phyloP scores from a whole-genome alignment of 1,140 invertebrate species.

The Spodoptera frugiperda region DNA sequence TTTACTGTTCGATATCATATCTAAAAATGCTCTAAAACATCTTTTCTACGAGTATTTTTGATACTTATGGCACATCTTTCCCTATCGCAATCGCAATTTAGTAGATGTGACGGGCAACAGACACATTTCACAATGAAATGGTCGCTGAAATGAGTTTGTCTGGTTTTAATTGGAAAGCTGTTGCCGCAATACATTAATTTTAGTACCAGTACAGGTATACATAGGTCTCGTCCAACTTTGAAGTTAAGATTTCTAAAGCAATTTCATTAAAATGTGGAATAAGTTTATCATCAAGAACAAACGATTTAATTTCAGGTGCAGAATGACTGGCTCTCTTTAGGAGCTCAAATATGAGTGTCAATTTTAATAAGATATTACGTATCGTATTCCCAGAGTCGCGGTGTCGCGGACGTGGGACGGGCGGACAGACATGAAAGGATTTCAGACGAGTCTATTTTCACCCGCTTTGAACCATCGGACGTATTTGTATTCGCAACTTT shows the following conservation, averaged over 20 bases:
- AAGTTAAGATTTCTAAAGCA: conserved; percentile 10
- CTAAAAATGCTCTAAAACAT: not conserved
- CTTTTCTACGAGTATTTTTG: not conserved
- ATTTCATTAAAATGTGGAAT: conserved; percentile 6
- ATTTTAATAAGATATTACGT: conserved; percentile 47
- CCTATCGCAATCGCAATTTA: conserved; percentile 17
- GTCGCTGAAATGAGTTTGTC: conserved; percentile 31
- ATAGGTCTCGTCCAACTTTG: not conserved
- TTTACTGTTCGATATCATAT: not conserved
- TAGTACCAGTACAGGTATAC: not conserved
- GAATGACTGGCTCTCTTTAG: conserved; percentile 34
- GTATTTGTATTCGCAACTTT: conserved; percentile 79
- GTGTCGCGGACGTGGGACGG: conserved; percentile 66
- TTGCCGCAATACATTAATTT: not conserved
- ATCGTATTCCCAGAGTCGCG: conserved; percentile 43
- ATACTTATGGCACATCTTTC: conserved; percentile 9
- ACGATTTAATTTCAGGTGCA: conserved; percentile 9
- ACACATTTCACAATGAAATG: conserved; percentile 31
- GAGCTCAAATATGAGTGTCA: conserved; percentile 21
- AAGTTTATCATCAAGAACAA: conserved; percentile 1
- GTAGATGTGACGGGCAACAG: not conserved
- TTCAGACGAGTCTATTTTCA: conserved; percentile 79
- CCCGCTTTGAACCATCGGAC: conserved; percentile 71
- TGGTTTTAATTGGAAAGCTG: conserved; percentile 21
- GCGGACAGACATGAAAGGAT: conserved; percentile 76